Base-by-base conservation (phyloP, 2,888 invertebrate species). In the Noctua comes region DNA sequence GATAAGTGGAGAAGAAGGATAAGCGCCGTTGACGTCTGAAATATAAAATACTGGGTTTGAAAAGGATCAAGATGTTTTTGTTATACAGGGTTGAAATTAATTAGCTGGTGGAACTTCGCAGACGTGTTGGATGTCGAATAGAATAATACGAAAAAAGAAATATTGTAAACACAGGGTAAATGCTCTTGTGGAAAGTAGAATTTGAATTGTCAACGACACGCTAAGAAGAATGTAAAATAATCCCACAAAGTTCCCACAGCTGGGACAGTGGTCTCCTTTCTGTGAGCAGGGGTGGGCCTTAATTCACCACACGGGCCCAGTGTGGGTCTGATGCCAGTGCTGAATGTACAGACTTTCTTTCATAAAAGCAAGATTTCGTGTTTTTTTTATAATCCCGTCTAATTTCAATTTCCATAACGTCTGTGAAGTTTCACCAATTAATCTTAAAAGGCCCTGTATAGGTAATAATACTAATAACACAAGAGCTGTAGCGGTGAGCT, bases 1-100 rank as follows among this genome's bases (percentile, higher is more conserved):
- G 96, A 97, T 93, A 96, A 93, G 91, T 96, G 96, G 70, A 96
- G 91, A 10, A 96, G 92, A 84, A 96, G 92, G 89, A 96, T 93
- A 83, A 97, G 91, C 76, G 93, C 91, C 85, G 95, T 95, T 83
- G 96, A 95, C 89, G 94, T 93, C 96, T 97, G 96, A 84, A 94
- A 95, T 87, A 90, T 88, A 92, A 90, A 86, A 88, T 80, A 87
- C 62, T 76, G 36, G 54, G 65, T 81, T 88, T 82, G 77, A 84
- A 81, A 73, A 80, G 77, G 69, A 76, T 84, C 73, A 73, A 68
- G 59, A 84, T 66, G 65, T 69, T 82, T 54, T 72, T 54, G 24
- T 54, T 54, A 51, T 43, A 59, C 57, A 36, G 27, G 24, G 18
- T 68, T 68, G 11, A 79, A 36, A 40, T 51, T 21, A 77, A 51